These are phyloP conservation scores for Dendroctonus valens DNA, from an alignment of 1,140 invertebrate species.

Conservation along the genomic window DNA sequence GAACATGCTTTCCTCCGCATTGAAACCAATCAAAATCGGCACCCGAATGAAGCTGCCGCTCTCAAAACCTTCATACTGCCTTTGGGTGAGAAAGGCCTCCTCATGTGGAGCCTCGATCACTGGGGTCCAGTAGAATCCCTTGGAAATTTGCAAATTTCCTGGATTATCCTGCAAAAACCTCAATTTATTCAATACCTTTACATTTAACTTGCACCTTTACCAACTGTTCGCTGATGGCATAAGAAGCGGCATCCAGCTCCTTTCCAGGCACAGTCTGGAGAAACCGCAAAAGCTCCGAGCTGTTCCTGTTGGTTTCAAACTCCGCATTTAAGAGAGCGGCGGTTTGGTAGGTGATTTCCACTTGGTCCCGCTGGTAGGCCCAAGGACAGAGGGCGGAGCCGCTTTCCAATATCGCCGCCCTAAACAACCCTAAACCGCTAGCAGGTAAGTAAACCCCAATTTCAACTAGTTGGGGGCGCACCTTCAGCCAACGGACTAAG, in stretches of 20 bases:
- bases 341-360: constrained; percentile 26
- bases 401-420: constrained; percentile 34
- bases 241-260: constrained; percentile 31
- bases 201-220: constrained; percentile 4
- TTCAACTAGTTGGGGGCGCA: neutral
- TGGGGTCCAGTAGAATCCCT: constrained; percentile 36
- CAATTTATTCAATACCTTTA: neutral
- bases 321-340: constrained; percentile 23
- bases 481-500: constrained; percentile 44
- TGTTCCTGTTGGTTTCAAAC: constrained; percentile 28
- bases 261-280: constrained; percentile 31
- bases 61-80: constrained; percentile 23
- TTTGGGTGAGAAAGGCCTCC: constrained; percentile 29
- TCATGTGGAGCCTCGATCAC: constrained; percentile 32
- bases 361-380: constrained; percentile 32
- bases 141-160: constrained; percentile 26
- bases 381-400: constrained; percentile 33
- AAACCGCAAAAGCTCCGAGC: constrained; percentile 26
- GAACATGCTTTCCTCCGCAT: constrained; percentile 33
- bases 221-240: constrained; percentile 15
- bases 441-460: neutral
- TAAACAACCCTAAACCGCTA: constrained; percentile 33
- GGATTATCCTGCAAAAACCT: constrained; percentile 13
- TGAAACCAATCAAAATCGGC: constrained; percentile 31
- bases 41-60: constrained; percentile 28